phyloP scores from a whole-genome alignment of 1,140 invertebrate species.

The Phymastichus coffea region DNA sequence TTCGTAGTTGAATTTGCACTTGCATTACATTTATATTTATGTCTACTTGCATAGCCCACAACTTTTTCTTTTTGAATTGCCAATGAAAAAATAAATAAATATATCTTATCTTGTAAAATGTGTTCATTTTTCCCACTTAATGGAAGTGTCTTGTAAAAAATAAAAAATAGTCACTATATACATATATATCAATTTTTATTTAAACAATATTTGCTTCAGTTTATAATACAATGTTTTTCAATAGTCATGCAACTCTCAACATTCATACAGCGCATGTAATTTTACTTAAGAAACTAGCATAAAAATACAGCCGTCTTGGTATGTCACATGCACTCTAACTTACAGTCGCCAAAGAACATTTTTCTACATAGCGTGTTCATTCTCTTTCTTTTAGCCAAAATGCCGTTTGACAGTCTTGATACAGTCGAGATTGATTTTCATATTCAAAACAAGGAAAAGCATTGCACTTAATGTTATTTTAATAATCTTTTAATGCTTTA shows the following conservation, averaged over 20 bases:
- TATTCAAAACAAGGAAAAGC: conserved; percentile 17
- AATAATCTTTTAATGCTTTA: not conserved
- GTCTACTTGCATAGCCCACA: conserved; percentile 9
- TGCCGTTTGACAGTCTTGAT: conserved; percentile 47
- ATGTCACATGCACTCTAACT: conserved; percentile 21
- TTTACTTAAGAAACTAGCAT: conserved; percentile 40
- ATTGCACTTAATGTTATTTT: conserved; percentile 15
- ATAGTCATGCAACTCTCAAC: conserved; percentile 37
- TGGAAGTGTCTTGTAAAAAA: too few species aligned
- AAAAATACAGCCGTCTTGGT: conserved; percentile 48
- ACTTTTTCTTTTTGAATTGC: conserved; percentile 9
- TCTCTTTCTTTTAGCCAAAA: conserved; percentile 37
- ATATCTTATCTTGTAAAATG: conserved; percentile 1
- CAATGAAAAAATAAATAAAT: conserved; percentile 7
- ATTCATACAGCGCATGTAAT: conserved; percentile 35
- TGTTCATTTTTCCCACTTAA: too few species aligned
- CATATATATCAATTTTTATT: conserved; percentile 52
- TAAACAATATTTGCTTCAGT: conserved; percentile 51
- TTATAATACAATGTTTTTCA: conserved; percentile 50
- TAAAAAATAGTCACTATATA: conserved; percentile 15
- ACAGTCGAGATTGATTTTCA: conserved; percentile 21
- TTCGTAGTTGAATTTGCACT: conserved; percentile 21
- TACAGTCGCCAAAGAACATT: conserved; percentile 1
- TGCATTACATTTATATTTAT: conserved; percentile 15
- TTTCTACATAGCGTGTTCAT: conserved; percentile 16